Conservation (phyloP, 1,140 invertebrate species). For the Euborellia annulipes region DNA sequence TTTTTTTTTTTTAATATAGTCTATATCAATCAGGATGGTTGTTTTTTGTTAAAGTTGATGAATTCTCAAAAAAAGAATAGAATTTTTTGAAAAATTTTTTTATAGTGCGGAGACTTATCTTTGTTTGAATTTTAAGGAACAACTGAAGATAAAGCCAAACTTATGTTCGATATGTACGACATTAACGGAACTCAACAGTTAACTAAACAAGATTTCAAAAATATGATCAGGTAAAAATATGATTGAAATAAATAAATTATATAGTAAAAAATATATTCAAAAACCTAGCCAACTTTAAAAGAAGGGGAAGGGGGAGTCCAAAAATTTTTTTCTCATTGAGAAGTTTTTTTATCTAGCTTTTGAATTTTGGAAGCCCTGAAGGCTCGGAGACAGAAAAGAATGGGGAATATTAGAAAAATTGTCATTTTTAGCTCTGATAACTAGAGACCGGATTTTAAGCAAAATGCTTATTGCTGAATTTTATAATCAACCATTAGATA, state of each 20-base stretch:
- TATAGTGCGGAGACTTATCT: neutral
- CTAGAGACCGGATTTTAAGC: too few species aligned
- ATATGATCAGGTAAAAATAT: constrained; percentile 35
- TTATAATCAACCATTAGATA: too few species aligned
- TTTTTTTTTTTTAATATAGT: neutral
- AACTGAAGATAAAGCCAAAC: constrained; percentile 35
- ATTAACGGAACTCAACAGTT: constrained; percentile 32
- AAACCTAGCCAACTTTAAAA: neutral
- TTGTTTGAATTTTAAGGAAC: constrained; percentile 18
- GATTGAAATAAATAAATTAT: constrained; percentile 2
- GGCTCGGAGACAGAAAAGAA: too few species aligned
- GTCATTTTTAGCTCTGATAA: too few species aligned
- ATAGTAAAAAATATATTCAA: neutral
- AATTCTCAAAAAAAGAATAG: too few species aligned
- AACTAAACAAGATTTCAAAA: constrained; percentile 31
- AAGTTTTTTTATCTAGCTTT: neutral
- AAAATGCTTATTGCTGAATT: too few species aligned
- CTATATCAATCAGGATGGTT: neutral
- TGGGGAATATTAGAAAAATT: too few species aligned
- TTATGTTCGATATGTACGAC: constrained; percentile 46
- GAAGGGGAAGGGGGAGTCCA: neutral
- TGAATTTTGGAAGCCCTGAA: too few species aligned
- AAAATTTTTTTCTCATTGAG: neutral
- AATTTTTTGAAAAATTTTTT: neutral
- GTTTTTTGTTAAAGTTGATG: neutral